phyloP scores from a whole-genome alignment of 2,113 vertebrate species.

The Sciurus niger region DNA sequence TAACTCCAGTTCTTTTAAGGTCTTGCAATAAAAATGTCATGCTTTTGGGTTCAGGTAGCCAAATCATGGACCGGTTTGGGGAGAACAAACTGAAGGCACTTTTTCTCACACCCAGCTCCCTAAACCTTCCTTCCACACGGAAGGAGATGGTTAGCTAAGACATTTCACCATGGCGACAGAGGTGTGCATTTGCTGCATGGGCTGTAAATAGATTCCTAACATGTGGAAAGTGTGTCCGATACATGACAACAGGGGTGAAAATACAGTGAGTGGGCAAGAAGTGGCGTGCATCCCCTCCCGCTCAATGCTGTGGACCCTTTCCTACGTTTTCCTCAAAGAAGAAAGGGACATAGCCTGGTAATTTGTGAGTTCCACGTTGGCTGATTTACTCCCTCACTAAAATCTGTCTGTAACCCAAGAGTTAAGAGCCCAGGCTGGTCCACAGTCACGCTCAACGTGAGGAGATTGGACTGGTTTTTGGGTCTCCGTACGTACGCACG shows the following conservation, averaged over 20 bases:
- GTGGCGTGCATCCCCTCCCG: neutral
- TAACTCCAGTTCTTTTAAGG: constrained; percentile 51
- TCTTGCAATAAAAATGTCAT: constrained; percentile 44
- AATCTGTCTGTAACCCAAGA: neutral
- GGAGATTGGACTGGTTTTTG: neutral
- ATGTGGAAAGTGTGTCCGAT: neutral
- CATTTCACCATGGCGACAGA: too few species aligned
- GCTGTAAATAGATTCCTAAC: neutral
- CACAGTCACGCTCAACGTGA: neutral
- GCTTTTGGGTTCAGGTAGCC: constrained; percentile 18
- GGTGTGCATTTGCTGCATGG: neutral
- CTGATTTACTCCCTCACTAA: neutral
- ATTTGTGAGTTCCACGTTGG: neutral
- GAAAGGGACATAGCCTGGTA: neutral
- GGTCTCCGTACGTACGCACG: accelerated
- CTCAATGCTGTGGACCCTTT: constrained; percentile 42
- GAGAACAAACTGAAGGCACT: neutral
- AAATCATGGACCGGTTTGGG: neutral
- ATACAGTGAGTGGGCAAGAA: neutral
- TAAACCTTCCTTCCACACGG: neutral
- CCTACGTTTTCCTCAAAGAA: neutral
- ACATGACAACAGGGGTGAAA: neutral
- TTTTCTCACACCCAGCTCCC: neutral
- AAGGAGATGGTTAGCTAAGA: neutral
- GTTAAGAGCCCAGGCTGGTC: neutral